phyloP scores from a whole-genome alignment of 2,113 vertebrate genomes.

The Nibea albiflora region DNA sequence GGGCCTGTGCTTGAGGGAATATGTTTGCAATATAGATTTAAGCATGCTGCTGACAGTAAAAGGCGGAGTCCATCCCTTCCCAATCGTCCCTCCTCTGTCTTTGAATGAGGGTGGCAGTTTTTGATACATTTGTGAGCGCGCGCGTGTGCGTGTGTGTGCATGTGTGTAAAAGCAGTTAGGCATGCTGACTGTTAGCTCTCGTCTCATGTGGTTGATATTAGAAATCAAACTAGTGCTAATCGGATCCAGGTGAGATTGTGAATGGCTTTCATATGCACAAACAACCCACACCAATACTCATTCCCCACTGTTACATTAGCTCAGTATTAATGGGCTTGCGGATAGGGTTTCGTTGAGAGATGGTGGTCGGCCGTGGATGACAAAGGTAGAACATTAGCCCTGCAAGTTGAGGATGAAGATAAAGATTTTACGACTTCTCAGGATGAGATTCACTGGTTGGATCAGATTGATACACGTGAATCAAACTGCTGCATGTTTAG shows the following conservation, averaged over 20 bases:
- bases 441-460: constrained; percentile 29
- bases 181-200: constrained; percentile 42
- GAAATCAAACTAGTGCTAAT: constrained; percentile 80
- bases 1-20: constrained; percentile 15
- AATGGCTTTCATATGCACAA: constrained; percentile 67
- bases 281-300: constrained; percentile 56
- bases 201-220: constrained; percentile 82
- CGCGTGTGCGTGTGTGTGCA: constrained; percentile 9
- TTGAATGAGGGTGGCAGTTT: constrained; percentile 72
- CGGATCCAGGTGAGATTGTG: constrained; percentile 76
- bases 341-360: constrained; percentile 24
- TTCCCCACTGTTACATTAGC: constrained; percentile 47
- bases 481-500: not conserved
- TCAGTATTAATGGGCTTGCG: constrained; percentile 48
- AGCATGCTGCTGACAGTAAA: constrained; percentile 52
- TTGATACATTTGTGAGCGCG: constrained; percentile 29
- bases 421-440: constrained; percentile 6
- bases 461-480: constrained; percentile 37
- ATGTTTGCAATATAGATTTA: constrained; percentile 37
- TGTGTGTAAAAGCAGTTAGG: constrained; percentile 33
- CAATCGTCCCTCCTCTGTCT: constrained; percentile 33
- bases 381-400: constrained; percentile 54
- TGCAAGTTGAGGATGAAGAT: constrained; percentile 20
- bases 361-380: constrained; percentile 34
- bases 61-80: constrained; percentile 40